Conservation (phyloP, 1,140 invertebrate species). For the Meloidogyne chitwoodi region DNA sequence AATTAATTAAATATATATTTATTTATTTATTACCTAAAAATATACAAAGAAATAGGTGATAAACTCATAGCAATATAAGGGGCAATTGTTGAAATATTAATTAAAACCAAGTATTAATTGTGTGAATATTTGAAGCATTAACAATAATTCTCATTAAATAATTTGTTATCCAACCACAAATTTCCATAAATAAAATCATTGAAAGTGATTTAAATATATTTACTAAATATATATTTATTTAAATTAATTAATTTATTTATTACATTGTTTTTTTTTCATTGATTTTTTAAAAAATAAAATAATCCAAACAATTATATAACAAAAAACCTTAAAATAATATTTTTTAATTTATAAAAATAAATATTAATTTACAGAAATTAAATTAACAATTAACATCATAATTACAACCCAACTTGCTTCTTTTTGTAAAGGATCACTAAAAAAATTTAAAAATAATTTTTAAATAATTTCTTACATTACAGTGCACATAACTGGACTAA, state of each 20-base stretch:
- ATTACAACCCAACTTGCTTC: not conserved
- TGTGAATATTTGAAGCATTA: not conserved
- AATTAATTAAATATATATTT: not conserved
- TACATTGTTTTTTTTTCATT: not conserved
- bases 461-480: not conserved
- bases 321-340: not conserved
- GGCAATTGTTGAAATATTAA: constrained; percentile 1
- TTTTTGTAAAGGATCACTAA: not conserved
- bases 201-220: constrained; percentile 1
- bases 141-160: not conserved
- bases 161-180: constrained; percentile 3
- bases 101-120: not conserved
- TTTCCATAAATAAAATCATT: not conserved
- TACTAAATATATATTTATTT: not conserved
- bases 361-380: not conserved
- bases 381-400: not conserved
- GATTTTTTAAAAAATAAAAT: not conserved
- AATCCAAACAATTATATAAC: not conserved
- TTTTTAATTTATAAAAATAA: not conserved
- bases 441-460: not conserved
- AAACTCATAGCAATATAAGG: not conserved
- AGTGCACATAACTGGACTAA: not conserved
- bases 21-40: not conserved
- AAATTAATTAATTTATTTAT: not conserved
- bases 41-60: not conserved